Base-by-base conservation (phyloP, 1,140 invertebrate genomes). In the Procambarus virginalis region DNA sequence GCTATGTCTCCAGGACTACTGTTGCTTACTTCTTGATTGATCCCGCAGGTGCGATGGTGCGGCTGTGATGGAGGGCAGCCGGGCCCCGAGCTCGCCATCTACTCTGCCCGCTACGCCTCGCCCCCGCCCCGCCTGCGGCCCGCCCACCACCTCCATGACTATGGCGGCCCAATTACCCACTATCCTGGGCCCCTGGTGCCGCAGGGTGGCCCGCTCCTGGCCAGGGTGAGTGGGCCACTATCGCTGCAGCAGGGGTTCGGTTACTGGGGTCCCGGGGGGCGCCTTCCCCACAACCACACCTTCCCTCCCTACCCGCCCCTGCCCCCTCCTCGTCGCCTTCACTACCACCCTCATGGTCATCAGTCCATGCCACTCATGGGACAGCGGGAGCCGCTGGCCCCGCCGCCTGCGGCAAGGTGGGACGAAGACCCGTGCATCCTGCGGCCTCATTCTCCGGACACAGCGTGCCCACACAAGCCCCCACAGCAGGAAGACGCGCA, bases 371-470 rank as follows among this genome's bases (percentile, higher is more conserved):
- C 84, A 14, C 77, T 60, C 14, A 46, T 85, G 83, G 77, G 83
- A 22, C 46, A 58, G 4, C 88, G 75, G 55, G 76, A 79, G 20
- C 88, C 81, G n/a, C 77, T 80, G 14, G 76, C 88, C 9, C 83
- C 60, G 22, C 76, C 76, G 45, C 77, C 89, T 20, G 48, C 84
- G 48, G 89, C 60, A 48, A 75, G 91, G 5, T 92, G 91, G 91
- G 91, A 92, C 49, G 91, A 92, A 60, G 88, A 92, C 73, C 91
- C 91, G 9, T 92, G 91, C 77, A 83, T 90, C 55, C 22, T 83
- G 79, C 49, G 87, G 45, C 87, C 88, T 6, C 88, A 85, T 60
- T 89, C 91, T 12, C 91, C 91, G 49, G 77, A 79, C 9, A 79
- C 80, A 10, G 51, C 84, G 3, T 92, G 88, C 51, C 88, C 91